A percentile compares a stretch with the other conserved stretches of the same genome.
phyloP scores from a whole-genome alignment of 2,797 vertebrate genomes.

The Apogon hyalosoma region DNA sequence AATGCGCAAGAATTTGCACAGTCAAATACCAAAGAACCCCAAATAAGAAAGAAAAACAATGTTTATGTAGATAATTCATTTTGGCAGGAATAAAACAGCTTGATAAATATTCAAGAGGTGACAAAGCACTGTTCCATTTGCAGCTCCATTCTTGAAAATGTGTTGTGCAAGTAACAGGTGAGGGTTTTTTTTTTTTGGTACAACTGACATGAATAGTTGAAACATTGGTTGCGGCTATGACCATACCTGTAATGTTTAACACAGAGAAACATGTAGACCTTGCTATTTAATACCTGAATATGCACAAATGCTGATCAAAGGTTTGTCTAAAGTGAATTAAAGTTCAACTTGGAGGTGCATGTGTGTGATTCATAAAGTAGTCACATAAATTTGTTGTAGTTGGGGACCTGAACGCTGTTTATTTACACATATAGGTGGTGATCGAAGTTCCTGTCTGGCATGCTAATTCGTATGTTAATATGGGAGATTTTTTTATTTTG shows the following conservation, averaged over 20 bases:
- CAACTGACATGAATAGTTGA: too few relatives aligned
- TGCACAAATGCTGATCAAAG: neutral
- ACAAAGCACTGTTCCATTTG: neutral
- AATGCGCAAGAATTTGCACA: constrained; percentile 14
- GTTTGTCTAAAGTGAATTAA: neutral
- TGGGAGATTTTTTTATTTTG: too few relatives aligned
- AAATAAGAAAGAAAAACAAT: constrained; percentile 13
- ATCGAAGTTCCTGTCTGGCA: too few relatives aligned
- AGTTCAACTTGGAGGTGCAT: neutral
- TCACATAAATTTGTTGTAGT: too few relatives aligned
- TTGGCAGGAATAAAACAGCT: neutral
- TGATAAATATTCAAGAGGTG: neutral
- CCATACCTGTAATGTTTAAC: neutral
- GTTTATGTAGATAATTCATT: neutral
- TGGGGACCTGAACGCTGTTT: too few relatives aligned
- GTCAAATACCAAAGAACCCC: constrained; percentile 19
- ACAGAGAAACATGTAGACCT: neutral
- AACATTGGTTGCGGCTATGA: too few relatives aligned
- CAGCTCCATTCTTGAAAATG: too few relatives aligned
- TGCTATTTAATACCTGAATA: neutral
- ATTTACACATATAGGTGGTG: too few relatives aligned
- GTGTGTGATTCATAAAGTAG: neutral
- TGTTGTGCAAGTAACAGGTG: too few relatives aligned
- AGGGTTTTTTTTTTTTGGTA: too few relatives aligned
- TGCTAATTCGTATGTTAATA: too few relatives aligned